Evolutionary conservation across 2,888 invertebrate species (phyloP), one percentile per base, ranked within the genome.

Genomic region (Drosophila rubida): DNA sequence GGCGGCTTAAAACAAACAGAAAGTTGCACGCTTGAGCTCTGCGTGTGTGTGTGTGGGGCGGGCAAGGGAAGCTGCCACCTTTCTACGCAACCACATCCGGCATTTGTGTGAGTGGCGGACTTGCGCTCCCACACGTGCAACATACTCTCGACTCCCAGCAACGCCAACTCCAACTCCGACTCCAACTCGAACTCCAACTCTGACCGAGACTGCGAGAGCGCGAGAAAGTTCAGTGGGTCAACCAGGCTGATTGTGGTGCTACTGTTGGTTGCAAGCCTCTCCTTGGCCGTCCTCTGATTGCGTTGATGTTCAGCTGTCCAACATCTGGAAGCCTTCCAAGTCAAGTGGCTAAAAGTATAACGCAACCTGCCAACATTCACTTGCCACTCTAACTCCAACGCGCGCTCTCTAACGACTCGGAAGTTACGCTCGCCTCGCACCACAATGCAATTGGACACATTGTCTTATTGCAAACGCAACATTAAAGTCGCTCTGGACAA

Each of bases 1-100:
- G 59, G 69, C 74, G 69, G 69, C 65, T 62, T 60, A 62, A 66
- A 54, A 49, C 78, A 82, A 82, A 82, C 82, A 81, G 82, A 82
- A 82, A 82, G 82, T 85, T 68, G 66, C 72, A 64, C 57, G 75
- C 66, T 62, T 45, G 22, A 13, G 22, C 60, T 49, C 44, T 30
- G 39, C 50, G 50, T 49, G 16, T 19, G 19, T 49, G 49, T 30
- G 39, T 54, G 50, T 49, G 16, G 7, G 27, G 11, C 16, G 7
- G 32, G 9, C 2, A 2, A 11, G 37, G 6, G 42, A 19, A 32
- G 44, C 54, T 44, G 63, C 67, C 57, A 75, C 70, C 72, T 76
- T 72, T 72, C 72, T 70, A 77, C 77, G 70, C 70, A 77, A 74
- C 77, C 77, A 77, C 77, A 77, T 77, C 77, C 77, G 77, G 77